Conservation (phyloP, 1,140 invertebrate genomes). For the Meteorus sp. region DNA sequence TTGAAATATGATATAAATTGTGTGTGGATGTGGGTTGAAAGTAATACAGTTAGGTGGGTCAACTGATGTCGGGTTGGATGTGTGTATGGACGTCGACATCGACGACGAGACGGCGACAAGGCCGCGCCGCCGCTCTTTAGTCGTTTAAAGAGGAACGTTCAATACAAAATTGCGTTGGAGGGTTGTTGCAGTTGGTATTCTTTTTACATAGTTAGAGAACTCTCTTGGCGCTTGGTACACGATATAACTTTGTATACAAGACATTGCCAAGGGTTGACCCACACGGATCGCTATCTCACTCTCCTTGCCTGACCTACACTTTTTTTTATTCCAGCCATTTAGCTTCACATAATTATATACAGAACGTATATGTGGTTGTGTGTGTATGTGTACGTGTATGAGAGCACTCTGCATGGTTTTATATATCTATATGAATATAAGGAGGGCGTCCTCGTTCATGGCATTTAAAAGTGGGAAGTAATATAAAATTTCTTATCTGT, state of each 20-base stretch:
- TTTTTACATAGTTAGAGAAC: too few relatives aligned
- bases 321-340: too few relatives aligned
- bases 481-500: too few relatives aligned
- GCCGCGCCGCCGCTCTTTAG: constrained; percentile 7
- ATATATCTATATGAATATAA: too few relatives aligned
- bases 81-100: constrained; percentile 27
- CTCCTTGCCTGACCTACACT: neutral
- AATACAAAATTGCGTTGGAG: constrained; percentile 9
- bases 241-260: neutral
- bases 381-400: too few relatives aligned
- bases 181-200: neutral
- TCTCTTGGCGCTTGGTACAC: neutral
- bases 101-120: constrained; percentile 19
- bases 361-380: too few relatives aligned
- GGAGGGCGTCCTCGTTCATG: too few relatives aligned
- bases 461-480: too few relatives aligned
- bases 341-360: too few relatives aligned
- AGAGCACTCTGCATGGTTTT: too few relatives aligned
- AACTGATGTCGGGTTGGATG: constrained; percentile 12
- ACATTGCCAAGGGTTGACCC: neutral
- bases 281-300: neutral
- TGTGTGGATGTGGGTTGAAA: constrained; percentile 26
- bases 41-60: constrained; percentile 27
- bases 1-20: too few relatives aligned
- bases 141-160: constrained; percentile 51